phyloP scores from a whole-genome alignment of 2,797 vertebrate genomes.

The Anolis apletophallus region DNA sequence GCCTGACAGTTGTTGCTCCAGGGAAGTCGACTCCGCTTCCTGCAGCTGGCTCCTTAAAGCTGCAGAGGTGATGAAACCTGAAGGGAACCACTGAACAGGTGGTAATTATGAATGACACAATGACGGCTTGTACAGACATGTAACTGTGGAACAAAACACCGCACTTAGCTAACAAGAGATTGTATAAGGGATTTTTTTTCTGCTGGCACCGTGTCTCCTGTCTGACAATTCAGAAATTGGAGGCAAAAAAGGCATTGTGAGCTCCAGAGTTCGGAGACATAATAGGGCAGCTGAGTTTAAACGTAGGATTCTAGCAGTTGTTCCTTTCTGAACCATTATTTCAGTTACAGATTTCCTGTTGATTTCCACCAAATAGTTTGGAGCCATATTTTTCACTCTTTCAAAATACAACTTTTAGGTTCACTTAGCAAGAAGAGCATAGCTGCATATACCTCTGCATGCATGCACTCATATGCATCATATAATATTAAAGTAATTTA shows the following conservation, averaged over 20 bases:
- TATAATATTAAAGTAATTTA: constrained; percentile 46
- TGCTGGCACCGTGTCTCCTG: constrained; percentile 63
- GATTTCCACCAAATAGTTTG: constrained; percentile 67
- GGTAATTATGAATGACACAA: constrained; percentile 83
- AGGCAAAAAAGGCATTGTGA: constrained; percentile 61
- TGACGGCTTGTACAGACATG: constrained; percentile 77
- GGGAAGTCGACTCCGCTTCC: constrained; percentile 73
- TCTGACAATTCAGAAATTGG: constrained; percentile 79
- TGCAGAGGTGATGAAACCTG: constrained; percentile 78
- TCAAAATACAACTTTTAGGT: constrained; percentile 57
- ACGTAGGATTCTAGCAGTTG: constrained; percentile 66
- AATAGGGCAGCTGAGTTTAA: constrained; percentile 70
- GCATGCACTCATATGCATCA: constrained; percentile 14
- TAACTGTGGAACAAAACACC: constrained; percentile 72
- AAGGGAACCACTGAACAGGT: constrained; percentile 79
- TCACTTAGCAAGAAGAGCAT: constrained; percentile 34
- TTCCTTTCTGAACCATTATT: constrained; percentile 68
- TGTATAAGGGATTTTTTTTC: constrained; percentile 57
- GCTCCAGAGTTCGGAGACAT: constrained; percentile 62
- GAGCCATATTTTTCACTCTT: constrained; percentile 49
- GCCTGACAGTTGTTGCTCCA: constrained; percentile 75
- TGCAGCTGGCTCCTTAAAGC: constrained; percentile 77
- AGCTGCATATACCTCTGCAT: constrained; percentile 20
- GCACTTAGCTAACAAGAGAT: constrained; percentile 78
- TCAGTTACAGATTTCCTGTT: constrained; percentile 68